Evolutionary conservation across 2,888 invertebrate species (phyloP).

Genomic region (Leptothorax acervorum): DNA sequence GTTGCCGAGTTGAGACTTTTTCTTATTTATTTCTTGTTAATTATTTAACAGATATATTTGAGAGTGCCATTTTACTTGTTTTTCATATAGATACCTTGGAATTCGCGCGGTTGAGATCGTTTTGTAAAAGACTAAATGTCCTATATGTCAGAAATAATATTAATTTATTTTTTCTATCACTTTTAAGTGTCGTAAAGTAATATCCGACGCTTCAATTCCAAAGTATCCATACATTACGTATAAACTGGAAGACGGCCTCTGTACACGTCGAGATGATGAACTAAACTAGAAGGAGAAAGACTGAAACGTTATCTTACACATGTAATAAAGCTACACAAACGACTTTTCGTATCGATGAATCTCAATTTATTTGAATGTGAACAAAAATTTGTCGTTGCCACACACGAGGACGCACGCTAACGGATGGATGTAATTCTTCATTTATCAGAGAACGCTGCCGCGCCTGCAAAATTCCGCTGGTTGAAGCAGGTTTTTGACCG

Average conservation of each 20-base stretch:
- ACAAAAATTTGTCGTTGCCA: slow-evolving; percentile 31
- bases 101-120: background rate
- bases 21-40: slow-evolving; percentile 20
- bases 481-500: background rate
- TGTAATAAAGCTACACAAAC: slow-evolving; percentile 29
- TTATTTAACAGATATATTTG: slow-evolving; percentile 31
- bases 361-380: slow-evolving; percentile 42
- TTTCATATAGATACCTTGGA: slow-evolving; percentile 4
- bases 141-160: background rate
- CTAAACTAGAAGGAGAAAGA: background rate
- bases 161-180: slow-evolving; percentile 10
- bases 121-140: background rate
- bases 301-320: slow-evolving; percentile 10
- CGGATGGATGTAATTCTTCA: slow-evolving; percentile 26
- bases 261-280: slow-evolving; percentile 4
- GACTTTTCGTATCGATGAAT: slow-evolving; percentile 21
- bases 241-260: slow-evolving; percentile 31
- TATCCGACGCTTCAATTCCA: background rate
- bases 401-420: slow-evolving; percentile 20
- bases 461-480: background rate
- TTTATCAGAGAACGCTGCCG: slow-evolving; percentile 7
- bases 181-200: background rate
- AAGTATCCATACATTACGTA: slow-evolving; percentile 18
- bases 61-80: background rate
- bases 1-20: background rate